phyloP scores from a whole-genome alignment of 1,140 invertebrate species.

The Ditylenchus dipsaci region DNA sequence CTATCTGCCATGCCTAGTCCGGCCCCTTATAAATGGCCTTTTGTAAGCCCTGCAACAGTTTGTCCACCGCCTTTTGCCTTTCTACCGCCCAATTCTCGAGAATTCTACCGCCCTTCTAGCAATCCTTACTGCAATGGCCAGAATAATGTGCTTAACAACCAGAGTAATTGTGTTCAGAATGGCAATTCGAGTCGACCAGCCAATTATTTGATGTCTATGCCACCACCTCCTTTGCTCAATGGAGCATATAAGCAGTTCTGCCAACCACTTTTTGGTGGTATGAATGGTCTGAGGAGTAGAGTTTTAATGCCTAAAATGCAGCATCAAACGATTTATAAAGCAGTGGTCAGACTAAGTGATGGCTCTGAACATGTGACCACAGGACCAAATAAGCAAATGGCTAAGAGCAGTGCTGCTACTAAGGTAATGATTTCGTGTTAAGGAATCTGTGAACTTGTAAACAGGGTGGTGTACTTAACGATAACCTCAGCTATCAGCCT shows the following conservation, averaged over 20 bases:
- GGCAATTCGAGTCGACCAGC: no score
- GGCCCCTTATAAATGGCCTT: not conserved
- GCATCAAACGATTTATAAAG: not conserved
- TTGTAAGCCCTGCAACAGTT: not conserved
- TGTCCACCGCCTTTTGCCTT: constrained; percentile 1
- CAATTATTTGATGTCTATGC: not conserved
- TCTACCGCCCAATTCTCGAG: not conserved
- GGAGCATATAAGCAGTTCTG: not conserved
- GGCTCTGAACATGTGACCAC: constrained; percentile 29
- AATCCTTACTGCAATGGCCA: not conserved
- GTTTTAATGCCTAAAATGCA: no score
- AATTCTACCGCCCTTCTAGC: not conserved
- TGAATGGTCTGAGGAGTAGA: no score
- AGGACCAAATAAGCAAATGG: constrained; percentile 17
- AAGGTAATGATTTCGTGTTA: no score
- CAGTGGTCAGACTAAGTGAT: constrained; percentile 12
- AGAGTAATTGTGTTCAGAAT: not conserved
- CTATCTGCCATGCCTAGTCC: not conserved
- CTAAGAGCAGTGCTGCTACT: constrained; percentile 41
- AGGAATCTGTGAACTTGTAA: no score
- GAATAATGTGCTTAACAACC: no score
- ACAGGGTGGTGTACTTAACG: no score
- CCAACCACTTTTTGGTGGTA: no score
- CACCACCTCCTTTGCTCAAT: not conserved
- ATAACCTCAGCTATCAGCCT: no score